Percentiles rank a stretch among this genome's conserved stretches.
These are phyloP conservation scores for Gobio occitaniae DNA, from an alignment of 2,797 vertebrate genomes.

Conservation along the genomic window DNA sequence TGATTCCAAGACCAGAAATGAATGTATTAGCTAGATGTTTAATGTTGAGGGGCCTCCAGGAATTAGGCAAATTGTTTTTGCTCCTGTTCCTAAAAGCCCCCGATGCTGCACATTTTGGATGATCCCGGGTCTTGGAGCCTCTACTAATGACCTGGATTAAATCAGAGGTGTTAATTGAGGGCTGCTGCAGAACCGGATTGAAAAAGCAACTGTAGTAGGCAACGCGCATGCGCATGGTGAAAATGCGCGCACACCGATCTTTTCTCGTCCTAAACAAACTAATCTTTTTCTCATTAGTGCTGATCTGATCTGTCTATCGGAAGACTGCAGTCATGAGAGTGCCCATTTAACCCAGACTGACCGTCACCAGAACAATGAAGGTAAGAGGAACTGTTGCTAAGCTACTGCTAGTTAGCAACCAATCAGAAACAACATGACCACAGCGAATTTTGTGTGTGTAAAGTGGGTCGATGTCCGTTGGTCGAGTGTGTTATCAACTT, in stretches of 20 bases:
- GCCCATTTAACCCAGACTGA: not conserved
- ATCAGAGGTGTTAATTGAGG: not conserved
- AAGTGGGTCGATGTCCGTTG: not conserved
- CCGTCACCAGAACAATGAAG: not conserved
- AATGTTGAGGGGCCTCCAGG: not conserved
- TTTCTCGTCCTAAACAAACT: not conserved
- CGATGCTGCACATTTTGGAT: not conserved
- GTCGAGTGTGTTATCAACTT: not conserved
- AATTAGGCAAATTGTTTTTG: not conserved
- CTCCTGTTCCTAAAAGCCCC: not conserved
- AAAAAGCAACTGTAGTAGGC: not conserved
- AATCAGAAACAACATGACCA: constrained; percentile 51
- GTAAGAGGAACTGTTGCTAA: constrained; percentile 57
- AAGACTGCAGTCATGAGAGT: not conserved
- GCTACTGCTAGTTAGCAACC: constrained; percentile 52
- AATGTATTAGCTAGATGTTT: not conserved
- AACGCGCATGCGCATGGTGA: not conserved
- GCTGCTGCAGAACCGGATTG: not conserved
- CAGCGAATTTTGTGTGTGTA: constrained; percentile 17
- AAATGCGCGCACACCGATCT: not conserved
- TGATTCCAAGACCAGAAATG: not conserved
- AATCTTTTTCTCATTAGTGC: constrained; percentile 15
- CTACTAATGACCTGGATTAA: not conserved
- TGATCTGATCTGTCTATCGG: not conserved
- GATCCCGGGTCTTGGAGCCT: not conserved